A percentile compares a stretch with the other conserved stretches of the same genome.
phyloP scores from a whole-genome alignment of 2,888 invertebrate species.

The Heteromyza rotundicornis region DNA sequence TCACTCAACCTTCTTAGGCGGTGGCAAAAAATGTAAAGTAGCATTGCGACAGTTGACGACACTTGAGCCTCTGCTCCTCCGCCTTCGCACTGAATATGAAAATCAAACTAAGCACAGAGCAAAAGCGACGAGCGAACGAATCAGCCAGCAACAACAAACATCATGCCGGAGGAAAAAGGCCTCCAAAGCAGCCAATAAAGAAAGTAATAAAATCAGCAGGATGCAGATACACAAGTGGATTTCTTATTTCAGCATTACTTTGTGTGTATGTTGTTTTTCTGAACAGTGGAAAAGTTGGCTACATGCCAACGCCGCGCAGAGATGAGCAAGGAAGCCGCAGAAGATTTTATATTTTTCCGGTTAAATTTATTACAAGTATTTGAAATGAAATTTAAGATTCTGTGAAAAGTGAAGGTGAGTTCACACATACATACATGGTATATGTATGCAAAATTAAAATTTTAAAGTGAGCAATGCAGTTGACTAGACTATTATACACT shows the following conservation, averaged over 20 bases:
- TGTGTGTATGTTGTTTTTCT: slow-evolving; percentile 3
- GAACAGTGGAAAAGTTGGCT: too few species aligned
- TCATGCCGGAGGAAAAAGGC: neutral
- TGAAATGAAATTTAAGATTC: too few species aligned
- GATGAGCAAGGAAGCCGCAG: neutral
- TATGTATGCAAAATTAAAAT: neutral
- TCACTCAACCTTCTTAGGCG: neutral
- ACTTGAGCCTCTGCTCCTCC: neutral
- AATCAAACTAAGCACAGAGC: too few species aligned
- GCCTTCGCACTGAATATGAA: neutral
- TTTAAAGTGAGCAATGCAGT: neutral
- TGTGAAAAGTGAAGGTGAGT: too few species aligned
- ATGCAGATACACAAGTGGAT: slow-evolving; percentile 14
- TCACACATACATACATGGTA: neutral
- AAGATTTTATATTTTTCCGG: too few species aligned
- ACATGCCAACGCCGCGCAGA: neutral
- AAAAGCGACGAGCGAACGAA: too few species aligned
- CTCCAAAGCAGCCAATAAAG: slow-evolving; percentile 19
- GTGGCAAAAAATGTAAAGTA: neutral
- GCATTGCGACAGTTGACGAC: neutral
- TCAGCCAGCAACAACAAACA: too few species aligned
- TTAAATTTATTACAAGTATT: too few species aligned
- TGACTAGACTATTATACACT: too few species aligned
- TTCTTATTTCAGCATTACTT: neutral
- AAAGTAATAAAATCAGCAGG: slow-evolving; percentile 23